phyloP scores from a whole-genome alignment of 1,140 invertebrate genomes.

The Drosophila bocki region DNA sequence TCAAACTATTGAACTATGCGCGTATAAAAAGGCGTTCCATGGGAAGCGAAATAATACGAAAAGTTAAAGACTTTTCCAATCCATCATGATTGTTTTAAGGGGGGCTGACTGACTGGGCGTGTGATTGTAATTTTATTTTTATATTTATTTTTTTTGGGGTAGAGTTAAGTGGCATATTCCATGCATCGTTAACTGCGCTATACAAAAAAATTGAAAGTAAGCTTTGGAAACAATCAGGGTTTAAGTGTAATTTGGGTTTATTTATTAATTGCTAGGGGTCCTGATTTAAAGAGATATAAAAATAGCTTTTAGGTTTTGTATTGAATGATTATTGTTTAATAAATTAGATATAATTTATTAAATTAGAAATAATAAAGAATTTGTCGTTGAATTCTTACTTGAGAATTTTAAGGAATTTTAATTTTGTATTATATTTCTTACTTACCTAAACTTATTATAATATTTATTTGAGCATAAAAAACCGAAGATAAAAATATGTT shows the following conservation, averaged over 20 bases:
- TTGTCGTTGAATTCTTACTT: background rate
- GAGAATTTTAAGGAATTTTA: background rate
- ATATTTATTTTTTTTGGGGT: constrained; percentile 18
- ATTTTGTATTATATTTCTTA: too few relatives aligned
- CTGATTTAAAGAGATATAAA: background rate
- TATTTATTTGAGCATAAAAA: background rate
- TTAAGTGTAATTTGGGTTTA: background rate
- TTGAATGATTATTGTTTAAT: background rate
- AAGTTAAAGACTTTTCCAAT: constrained; percentile 43
- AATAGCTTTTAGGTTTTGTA: too few relatives aligned
- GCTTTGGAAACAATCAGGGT: background rate
- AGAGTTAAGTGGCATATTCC: constrained; percentile 44
- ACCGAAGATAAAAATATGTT: background rate
- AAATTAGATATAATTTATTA: background rate
- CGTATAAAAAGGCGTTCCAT: constrained; percentile 60
- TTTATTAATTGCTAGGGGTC: background rate
- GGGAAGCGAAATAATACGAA: constrained; percentile 42
- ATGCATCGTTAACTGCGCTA: constrained; percentile 29
- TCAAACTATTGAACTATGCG: constrained; percentile 76
- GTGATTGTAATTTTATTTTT: constrained; percentile 57
- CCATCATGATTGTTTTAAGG: constrained; percentile 25
- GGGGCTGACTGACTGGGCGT: constrained; percentile 25
- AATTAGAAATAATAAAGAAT: background rate
- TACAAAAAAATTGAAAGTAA: constrained; percentile 18
- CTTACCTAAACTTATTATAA: too few relatives aligned